Base-by-base conservation (phyloP, 92 coral and sea anemone genomes). In the Zoanthus sansibaricus region DNA sequence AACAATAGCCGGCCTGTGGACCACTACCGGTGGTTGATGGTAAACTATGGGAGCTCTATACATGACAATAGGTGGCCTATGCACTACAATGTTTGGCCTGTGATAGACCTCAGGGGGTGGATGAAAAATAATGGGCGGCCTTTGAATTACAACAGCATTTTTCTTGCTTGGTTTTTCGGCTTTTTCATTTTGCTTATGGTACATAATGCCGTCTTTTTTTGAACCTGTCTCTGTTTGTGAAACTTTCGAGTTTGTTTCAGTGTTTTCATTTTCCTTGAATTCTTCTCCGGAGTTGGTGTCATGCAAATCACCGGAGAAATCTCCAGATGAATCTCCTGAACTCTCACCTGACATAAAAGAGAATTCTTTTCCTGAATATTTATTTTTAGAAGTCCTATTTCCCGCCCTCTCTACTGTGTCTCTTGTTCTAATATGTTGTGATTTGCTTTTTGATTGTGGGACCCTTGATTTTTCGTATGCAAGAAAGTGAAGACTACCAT, bases 71-170 rank as follows among this genome's bases (percentile, higher is more conserved):
- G 99, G 99, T 47, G 99, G 94, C 86, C 99, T 95, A 56, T 97
- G 99, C 1, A 97, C 98, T 25, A 97, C 97, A 83, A 97, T 97
- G 88, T 97, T 97, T 15, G 99, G 98, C 3, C 99, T 94, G 91
- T 97, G 99, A 77, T 97, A 97, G 73, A 97, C 92, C 66, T 97
- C 99, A 25, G 99, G 99, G 32, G 99, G 99, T 48, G 99, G 99
- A 83, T 97, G 99, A 86, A 95, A 97, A 31, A 97, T 91, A 42
- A 97, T 97, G 15, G 97, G 98, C 9, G 99, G 99, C 84, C 99
- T 86, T 77, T 93, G 98, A 31, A 97, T 96, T 42, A 97, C 95
- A 30, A 97, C 99, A 72, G 98, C 87, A 86, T 97, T 97, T 94
- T 97, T 97, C 59, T 97, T 97, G 42, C 88, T 78, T 4, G 97